A percentile compares a stretch with the other conserved stretches of the same genome.
Conservation (phyloP, 1,140 invertebrate genomes). For the Penaeus chinensis region DNA sequence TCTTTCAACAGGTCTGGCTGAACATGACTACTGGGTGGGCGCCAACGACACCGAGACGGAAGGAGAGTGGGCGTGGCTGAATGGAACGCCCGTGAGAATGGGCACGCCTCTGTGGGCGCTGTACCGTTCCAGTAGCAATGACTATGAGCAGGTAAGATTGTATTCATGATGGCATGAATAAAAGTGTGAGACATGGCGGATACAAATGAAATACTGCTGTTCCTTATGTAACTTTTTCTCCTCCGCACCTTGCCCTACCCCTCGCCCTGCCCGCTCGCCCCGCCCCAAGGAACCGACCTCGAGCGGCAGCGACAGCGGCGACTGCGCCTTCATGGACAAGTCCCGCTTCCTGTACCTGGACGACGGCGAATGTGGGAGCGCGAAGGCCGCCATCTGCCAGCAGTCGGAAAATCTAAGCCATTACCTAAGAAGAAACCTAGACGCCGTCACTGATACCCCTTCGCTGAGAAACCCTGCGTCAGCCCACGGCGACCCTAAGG, state of each 20-base stretch:
- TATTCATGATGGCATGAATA: too few species aligned
- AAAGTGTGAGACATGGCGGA: too few species aligned
- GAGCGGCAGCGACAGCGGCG: neutral
- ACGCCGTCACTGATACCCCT: neutral
- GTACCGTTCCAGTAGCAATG: neutral
- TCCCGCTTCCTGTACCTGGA: neutral
- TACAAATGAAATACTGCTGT: neutral
- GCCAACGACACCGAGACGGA: slow-evolving; percentile 8
- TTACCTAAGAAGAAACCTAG: neutral
- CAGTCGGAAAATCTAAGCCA: too few species aligned
- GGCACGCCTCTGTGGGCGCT: slow-evolving; percentile 36
- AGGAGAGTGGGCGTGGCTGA: slow-evolving; percentile 9
- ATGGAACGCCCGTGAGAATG: neutral
- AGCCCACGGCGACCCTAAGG: too few species aligned
- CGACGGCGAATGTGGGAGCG: neutral
- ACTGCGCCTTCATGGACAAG: slow-evolving; percentile 18
- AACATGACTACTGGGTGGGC: slow-evolving; percentile 29
- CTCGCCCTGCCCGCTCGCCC: neutral
- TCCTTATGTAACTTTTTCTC: neutral
- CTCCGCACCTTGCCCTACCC: too few species aligned
- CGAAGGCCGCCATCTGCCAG: slow-evolving; percentile 23
- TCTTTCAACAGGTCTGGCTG: slow-evolving; percentile 17
- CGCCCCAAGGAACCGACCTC: slow-evolving; percentile 3
- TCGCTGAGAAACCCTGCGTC: too few species aligned
- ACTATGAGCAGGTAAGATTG: neutral